A percentile compares a stretch with the other conserved stretches of the same genome.
Evolutionary conservation across 2,113 vertebrate species (phyloP).

Genomic region (Lycaon pictus): DNA sequence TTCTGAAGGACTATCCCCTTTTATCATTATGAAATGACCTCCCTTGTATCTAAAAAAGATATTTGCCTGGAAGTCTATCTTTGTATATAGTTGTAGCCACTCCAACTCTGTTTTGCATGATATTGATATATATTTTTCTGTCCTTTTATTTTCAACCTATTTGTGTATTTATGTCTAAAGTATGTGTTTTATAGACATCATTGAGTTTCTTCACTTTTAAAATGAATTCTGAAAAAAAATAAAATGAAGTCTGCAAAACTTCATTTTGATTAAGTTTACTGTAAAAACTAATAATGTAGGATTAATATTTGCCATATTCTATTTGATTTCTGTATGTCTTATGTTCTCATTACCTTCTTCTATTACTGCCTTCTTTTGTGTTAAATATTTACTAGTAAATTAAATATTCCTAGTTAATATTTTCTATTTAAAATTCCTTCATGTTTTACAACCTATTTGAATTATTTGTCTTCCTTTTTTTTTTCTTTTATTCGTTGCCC

Average conservation of each 20-base stretch:
- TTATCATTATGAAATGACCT: background rate
- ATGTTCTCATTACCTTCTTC: background rate
- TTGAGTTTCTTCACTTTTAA: background rate
- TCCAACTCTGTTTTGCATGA: background rate
- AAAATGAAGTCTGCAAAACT: background rate
- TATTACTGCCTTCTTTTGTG: background rate
- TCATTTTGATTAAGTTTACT: background rate
- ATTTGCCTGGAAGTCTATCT: background rate
- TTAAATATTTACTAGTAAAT: background rate
- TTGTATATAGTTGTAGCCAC: background rate
- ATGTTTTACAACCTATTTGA: background rate
- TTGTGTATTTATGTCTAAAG: background rate
- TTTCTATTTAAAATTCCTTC: conserved; percentile 4
- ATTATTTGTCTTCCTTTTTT: background rate
- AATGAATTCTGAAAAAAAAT: background rate
- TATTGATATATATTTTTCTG: background rate
- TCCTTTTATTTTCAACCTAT: background rate
- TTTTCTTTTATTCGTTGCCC: background rate
- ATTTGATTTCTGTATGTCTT: background rate
- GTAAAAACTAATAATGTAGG: background rate
- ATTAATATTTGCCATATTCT: background rate
- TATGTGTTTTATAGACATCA: background rate
- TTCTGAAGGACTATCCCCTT: background rate
- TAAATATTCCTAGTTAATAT: background rate
- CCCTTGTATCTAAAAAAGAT: background rate